These are phyloP conservation scores for Carcharodon carcharias DNA, from an alignment of 2,797 vertebrate species.

Conservation along the genomic window DNA sequence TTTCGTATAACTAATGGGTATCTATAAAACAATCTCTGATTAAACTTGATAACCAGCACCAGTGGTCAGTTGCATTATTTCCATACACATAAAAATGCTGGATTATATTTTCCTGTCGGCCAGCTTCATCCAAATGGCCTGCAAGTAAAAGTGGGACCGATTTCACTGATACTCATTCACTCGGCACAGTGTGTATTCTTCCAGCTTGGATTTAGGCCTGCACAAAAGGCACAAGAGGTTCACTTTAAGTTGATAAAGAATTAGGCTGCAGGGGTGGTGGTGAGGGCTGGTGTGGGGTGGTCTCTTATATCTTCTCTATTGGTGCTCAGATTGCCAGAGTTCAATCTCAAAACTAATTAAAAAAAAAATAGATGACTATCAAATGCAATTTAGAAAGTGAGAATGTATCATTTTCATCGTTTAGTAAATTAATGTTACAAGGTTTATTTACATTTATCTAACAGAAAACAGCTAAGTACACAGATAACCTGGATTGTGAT, in stretches of 20 bases:
- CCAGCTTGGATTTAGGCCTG: neutral
- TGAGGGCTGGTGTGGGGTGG: neutral
- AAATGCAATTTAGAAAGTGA: neutral
- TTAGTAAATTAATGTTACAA: neutral
- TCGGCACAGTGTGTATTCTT: neutral
- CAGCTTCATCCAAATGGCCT: neutral
- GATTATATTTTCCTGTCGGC: neutral
- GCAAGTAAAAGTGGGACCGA: neutral
- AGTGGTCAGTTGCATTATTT: neutral
- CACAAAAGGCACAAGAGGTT: neutral
- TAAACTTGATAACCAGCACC: neutral
- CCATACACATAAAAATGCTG: neutral
- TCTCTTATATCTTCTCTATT: neutral
- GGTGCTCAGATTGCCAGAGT: neutral
- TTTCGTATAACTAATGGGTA: neutral
- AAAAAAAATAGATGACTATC: neutral
- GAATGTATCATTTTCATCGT: neutral
- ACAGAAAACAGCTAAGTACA: neutral
- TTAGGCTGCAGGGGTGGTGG: neutral
- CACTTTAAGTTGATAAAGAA: neutral
- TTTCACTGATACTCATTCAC: neutral
- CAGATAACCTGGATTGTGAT: neutral
- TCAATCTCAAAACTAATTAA: neutral
- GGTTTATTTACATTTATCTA: neutral
- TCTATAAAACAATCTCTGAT: constrained; percentile 23